Evolutionary conservation across 2,888 invertebrate species (phyloP), one percentile per base, ranked within the genome.

Genomic region (Lypha dubia): DNA sequence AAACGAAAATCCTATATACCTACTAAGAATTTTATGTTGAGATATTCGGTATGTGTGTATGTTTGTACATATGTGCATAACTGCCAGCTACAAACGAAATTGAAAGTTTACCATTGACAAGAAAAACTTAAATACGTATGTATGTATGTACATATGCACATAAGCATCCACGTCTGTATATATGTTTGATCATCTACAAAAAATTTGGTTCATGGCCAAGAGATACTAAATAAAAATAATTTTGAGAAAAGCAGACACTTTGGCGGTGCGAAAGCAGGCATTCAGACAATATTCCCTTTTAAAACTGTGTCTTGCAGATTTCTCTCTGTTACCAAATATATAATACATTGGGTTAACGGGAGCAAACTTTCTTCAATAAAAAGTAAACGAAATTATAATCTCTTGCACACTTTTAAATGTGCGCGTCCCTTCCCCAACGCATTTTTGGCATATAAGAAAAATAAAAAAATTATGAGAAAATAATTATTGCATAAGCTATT

Each of bases 401-500:
- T 77, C 71, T 76, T 73, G 83, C 60, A 83, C 67, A 68, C 46
- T 68, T 38, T 46, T 24, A 71, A 53, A 58, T 71, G 60, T 75
- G 75, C 76, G 63, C 81, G 32, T 71, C 71, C 44, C 73, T 67
- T 71, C 68, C 68, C 44, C 46, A 53, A 81, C 46, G 60, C n/a
- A 20, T 24, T 41, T 81, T 77, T 71, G 28, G 49, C 58, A 62
- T 28, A 58, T 58, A 5, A 60, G 49, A 70, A 67, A n/a, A n/a
- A n/a, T n/a, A n/a, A n/a, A n/a, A 24, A 51, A 73, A 41, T 24
- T 35, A 63, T 76, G 63, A 35, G 38, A 56, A 73, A 70, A 81
- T 62, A 75, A 35, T 60, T 68, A 84, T 84, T 84, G 75, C 84
- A 80, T 84, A 84, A 84, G 65, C 56, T 1, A 17, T 73, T 77